phyloP scores from a whole-genome alignment of 2,113 vertebrate species.

The Ptychochromis oligacanthus region DNA sequence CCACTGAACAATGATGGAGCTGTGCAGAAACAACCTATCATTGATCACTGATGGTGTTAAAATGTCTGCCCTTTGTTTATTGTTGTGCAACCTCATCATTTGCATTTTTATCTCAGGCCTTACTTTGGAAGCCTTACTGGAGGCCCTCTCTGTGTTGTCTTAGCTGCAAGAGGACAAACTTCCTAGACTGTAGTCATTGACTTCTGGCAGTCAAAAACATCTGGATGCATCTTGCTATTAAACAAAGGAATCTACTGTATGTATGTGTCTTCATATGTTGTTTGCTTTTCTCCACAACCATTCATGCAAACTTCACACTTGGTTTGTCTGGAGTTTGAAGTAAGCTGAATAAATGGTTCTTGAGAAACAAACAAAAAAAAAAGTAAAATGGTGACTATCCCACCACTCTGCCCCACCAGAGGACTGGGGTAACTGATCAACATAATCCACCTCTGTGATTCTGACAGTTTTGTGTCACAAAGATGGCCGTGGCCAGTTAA shows the following conservation, averaged over 20 bases:
- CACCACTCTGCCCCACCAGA: not conserved
- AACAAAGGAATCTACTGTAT: not conserved
- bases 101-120: not conserved
- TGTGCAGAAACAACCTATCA: not conserved
- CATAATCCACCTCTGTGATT: accelerated
- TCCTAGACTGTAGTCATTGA: not conserved
- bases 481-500: not conserved
- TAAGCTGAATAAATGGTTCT: no score
- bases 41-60: not conserved
- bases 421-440: accelerated
- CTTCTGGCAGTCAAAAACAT: no score
- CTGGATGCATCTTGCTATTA: accelerated
- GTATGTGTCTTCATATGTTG: accelerated
- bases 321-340: no score
- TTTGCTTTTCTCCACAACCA: no score
- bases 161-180: not conserved
- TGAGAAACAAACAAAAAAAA: no score
- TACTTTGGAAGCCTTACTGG: not conserved
- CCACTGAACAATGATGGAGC: not conserved
- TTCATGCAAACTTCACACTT: not conserved
- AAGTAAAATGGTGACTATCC: not conserved
- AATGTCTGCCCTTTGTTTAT: not conserved
- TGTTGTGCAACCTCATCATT: not conserved
- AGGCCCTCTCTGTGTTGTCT: not conserved
- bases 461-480: not conserved